These are phyloP conservation scores for Gymnoscelis rufifasciata DNA, from an alignment of 2,888 invertebrate species.

Conservation along the genomic window DNA sequence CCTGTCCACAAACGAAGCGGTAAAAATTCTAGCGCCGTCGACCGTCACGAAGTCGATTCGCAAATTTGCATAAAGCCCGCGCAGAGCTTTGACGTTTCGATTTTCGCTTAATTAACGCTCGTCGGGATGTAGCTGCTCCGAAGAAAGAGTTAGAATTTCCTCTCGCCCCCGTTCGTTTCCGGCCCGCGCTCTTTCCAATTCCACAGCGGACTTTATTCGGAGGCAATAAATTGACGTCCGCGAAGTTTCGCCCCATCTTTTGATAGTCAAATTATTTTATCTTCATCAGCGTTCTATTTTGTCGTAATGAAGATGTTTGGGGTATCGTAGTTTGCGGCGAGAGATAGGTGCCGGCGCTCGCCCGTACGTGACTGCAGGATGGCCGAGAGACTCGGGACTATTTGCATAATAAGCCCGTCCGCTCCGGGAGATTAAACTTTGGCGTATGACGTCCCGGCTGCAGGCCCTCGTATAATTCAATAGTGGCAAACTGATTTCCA, in stretches of 20 bases:
- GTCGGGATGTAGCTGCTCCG: slow-evolving; percentile 44
- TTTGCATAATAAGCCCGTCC: slow-evolving; percentile 75
- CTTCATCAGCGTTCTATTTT: slow-evolving; percentile 55
- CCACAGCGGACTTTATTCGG: slow-evolving; percentile 56
- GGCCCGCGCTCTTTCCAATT: slow-evolving; percentile 51
- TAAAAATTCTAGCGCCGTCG: slow-evolving; percentile 64
- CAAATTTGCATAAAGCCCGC: slow-evolving; percentile 72
- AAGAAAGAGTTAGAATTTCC: slow-evolving; percentile 66
- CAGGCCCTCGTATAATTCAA: slow-evolving; percentile 71
- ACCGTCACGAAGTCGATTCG: slow-evolving; percentile 63
- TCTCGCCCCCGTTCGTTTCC: slow-evolving; percentile 54
- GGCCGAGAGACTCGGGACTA: slow-evolving; percentile 63
- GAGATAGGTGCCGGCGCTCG: slow-evolving; percentile 27
- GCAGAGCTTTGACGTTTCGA: slow-evolving; percentile 73
- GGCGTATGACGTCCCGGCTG: slow-evolving; percentile 71
- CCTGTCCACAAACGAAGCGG: slow-evolving; percentile 61
- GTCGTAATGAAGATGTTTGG: slow-evolving; percentile 53
- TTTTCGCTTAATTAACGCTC: slow-evolving; percentile 76
- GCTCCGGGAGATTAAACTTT: slow-evolving; percentile 74
- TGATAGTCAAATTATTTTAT: slow-evolving; percentile 69
- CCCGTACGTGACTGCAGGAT: slow-evolving; percentile 63
- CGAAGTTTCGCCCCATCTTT: slow-evolving; percentile 59
- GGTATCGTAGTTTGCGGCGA: slow-evolving; percentile 18
- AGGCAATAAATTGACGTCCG: slow-evolving; percentile 63
- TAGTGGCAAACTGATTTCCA: slow-evolving; percentile 74